Base-by-base conservation (phyloP, 2,888 invertebrate genomes). In the Chesias legatella region DNA sequence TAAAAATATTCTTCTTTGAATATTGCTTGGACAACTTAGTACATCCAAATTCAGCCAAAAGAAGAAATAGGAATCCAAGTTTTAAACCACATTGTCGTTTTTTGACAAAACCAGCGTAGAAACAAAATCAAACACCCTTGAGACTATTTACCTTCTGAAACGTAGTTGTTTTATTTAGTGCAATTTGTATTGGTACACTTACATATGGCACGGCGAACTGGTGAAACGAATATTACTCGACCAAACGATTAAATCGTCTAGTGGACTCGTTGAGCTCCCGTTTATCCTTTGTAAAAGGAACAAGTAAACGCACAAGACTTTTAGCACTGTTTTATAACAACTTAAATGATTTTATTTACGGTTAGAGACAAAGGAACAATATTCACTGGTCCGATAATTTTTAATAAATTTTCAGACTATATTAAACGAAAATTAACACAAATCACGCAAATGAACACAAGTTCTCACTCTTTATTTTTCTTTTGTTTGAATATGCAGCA, bases 201-300 rank as follows among this genome's bases (percentile, higher is more conserved):
- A 81, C 81, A 58, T 65, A 63, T 48, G 45, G 53, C 46, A 60
- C 56, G 55, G 44, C 44, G 52, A 35, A 34, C 43, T 42, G 36
- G 59, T 53, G 60, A 68, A 73, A 72, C 67, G 63, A 17, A 3
- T 3, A 3, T 17, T 58, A 62, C 61, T 67, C 58, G 56, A 58
- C 52, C 52, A 65, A 44, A 38, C 29, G 32, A 39, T n/a, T n/a
- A n/a, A n/a, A n/a, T n/a, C 23, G 9, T 9, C n/a, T n/a, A 6
- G 13, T 27, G 6, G 35, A 10, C 13, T 17, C 25, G 10, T 21
- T 21, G 24, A 32, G 37, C 21, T 53, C 45, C 42, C 33, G 56
- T 68, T 20, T 35, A 70, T 79, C 78, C 82, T 84, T 84, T 83
- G 83, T 81, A 76, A 78, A 79, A 77, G 73, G 63, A 68, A 66